Evolutionary conservation across 1,140 invertebrate genomes (phyloP), one percentile per base, ranked within the genome.

Genomic region (Monochamus saltuarius): DNA sequence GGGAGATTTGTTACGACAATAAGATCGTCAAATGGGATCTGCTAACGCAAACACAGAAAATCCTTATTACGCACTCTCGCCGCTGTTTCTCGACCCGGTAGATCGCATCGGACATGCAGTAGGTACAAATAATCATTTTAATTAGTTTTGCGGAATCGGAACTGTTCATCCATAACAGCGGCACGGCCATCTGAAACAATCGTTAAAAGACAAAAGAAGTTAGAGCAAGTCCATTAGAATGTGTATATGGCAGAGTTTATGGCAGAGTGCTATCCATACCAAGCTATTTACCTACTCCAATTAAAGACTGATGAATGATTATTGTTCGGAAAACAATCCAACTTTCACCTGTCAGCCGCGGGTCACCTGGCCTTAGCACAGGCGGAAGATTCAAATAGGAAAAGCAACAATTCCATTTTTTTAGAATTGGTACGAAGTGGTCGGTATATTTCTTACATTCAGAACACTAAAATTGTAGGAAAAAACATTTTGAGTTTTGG

Each of bases 211-310:
- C 66, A 69, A 72, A 73, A 73, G 68, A 68, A 68, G 71, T 67
- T 64, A 69, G 57, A 71, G 67, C 69, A 65, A 63, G 73, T 70
- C 71, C 65, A 72, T 74, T 68, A 73, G 62, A 66, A 68, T 67
- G 65, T 73, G 52, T 72, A 73, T 74, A 74, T 67, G 71, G 71
- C 56, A 66, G 69, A 67, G 61, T 71, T 71, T 73, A 71, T 69
- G 40, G 68, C 55, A 42, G 65, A 65, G 64, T 62, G 67, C 57
- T 69, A 58, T 60, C 66, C 68, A 62, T 70, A 64, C 58, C 56
- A 51, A 70, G 69, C 72, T 72, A 72, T 73, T 73, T 73, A 73
- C 72, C 69, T 73, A 73, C 68, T 73, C 70, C 71, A 73, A 73
- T 74, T 73, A 74, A 67, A 73, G 67, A 64, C 70, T 73, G 70